These are phyloP conservation scores for Sphaeramia orbicularis DNA, from an alignment of 2,797 vertebrate species.

Conservation along the genomic window DNA sequence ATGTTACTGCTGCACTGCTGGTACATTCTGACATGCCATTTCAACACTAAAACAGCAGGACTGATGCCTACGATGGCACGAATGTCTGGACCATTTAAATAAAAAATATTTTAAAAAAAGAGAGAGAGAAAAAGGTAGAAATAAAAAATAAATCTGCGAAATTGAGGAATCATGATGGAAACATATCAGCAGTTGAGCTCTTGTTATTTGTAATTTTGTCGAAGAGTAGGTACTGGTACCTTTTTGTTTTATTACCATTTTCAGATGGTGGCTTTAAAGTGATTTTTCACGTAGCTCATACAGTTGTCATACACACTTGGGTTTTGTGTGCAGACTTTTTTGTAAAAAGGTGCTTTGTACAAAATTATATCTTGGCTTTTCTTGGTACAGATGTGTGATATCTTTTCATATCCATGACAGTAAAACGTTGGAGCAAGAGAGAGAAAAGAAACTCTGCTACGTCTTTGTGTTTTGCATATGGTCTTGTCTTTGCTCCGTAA, in stretches of 20 bases:
- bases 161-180: conserved; percentile 88
- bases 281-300: conserved; percentile 94
- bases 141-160: conserved; percentile 62
- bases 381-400: conserved; percentile 98
- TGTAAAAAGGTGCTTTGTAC: conserved; percentile 95
- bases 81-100: conserved; percentile 74
- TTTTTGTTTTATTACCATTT: conserved; percentile 92
- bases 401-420: conserved; percentile 97
- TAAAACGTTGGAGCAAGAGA: conserved; percentile 93
- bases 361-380: conserved; percentile 96
- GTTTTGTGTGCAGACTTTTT: conserved; percentile 95
- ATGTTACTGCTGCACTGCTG: conserved; percentile 95
- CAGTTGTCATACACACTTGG: conserved; percentile 95
- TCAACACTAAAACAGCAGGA: conserved; percentile 84
- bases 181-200: conserved; percentile 95
- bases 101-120: conserved; percentile 77
- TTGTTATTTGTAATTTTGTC: conserved; percentile 88
- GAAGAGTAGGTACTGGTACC: conserved; percentile 98
- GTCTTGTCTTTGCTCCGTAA: conserved; percentile 99
- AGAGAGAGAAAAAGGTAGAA: conserved; percentile 83
- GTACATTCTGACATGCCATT: conserved; percentile 86
- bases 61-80: conserved; percentile 76
- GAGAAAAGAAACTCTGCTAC: conserved; percentile 85
- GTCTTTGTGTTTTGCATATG: conserved; percentile 98
- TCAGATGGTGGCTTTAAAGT: conserved; percentile 98